Percentiles rank a stretch among this genome's conserved stretches.
Evolutionary conservation across 2,113 vertebrate species (phyloP).

Genomic region (Otocyon megalotis): DNA sequence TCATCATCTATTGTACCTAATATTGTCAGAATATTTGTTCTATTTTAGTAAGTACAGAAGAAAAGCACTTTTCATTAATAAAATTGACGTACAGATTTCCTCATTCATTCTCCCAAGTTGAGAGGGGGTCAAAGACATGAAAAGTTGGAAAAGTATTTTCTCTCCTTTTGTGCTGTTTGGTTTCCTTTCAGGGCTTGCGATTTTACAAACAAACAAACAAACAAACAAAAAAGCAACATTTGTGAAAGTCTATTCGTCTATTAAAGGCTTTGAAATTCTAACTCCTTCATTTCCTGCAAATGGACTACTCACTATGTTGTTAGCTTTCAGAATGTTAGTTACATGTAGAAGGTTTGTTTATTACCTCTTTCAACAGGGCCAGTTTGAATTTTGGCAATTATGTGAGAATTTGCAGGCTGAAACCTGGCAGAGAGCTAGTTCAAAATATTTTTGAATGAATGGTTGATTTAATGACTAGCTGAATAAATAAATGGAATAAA

Average conservation of each 20-base stretch:
- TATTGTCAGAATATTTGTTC: neutral
- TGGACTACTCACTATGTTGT: neutral
- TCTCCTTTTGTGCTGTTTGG: neutral
- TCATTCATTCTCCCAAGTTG: neutral
- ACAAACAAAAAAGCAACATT: neutral
- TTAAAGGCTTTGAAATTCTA: slow-evolving; percentile 16
- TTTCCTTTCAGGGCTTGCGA: neutral
- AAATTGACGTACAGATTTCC: neutral
- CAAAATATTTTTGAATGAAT: slow-evolving; percentile 63
- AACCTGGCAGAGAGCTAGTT: slow-evolving; percentile 17
- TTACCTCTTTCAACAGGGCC: slow-evolving; percentile 36
- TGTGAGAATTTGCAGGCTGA: slow-evolving; percentile 36
- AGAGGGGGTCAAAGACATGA: neutral
- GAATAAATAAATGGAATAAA: slow-evolving; percentile 46
- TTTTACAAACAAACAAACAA: neutral
- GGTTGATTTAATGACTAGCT: slow-evolving; percentile 32
- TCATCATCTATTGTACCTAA: neutral
- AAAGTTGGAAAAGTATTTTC: neutral
- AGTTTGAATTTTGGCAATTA: slow-evolving; percentile 63
- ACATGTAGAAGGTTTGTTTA: slow-evolving; percentile 36
- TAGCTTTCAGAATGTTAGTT: slow-evolving; percentile 47
- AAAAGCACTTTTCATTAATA: neutral
- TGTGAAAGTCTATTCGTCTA: neutral
- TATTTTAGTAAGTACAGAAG: neutral
- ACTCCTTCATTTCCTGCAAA: neutral